phyloP scores from a whole-genome alignment of 2,113 vertebrate genomes.

The Psammodynastes pulverulentus region DNA sequence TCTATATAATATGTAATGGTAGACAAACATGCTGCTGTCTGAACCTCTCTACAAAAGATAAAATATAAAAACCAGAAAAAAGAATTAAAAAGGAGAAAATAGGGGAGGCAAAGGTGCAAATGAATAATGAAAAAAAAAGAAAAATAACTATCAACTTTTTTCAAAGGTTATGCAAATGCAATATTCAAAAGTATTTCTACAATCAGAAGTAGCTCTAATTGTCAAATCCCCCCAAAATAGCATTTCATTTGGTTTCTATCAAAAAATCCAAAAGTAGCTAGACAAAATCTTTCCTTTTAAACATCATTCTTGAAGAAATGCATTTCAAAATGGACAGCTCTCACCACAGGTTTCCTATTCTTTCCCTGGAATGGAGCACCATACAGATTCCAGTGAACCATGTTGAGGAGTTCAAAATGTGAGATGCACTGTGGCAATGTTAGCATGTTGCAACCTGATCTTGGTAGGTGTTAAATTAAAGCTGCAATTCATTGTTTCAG shows the following conservation, averaged over 20 bases:
- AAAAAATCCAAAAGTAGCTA: neutral
- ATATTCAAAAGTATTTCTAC: neutral
- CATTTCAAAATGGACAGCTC: neutral
- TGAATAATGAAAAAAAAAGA: neutral
- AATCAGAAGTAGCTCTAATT: neutral
- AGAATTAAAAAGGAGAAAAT: neutral
- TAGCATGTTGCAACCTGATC: neutral
- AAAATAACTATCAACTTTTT: neutral
- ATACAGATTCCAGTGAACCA: neutral
- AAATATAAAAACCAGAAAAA: neutral
- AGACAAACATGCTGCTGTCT: slow-evolving; percentile 21
- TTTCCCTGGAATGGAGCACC: neutral
- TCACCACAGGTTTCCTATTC: neutral
- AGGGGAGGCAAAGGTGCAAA: neutral
- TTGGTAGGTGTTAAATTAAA: neutral
- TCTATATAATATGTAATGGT: neutral
- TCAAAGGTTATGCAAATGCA: neutral
- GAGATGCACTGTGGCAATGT: neutral
- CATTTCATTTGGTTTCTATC: neutral
- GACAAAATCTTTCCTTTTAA: neutral
- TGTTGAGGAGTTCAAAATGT: neutral
- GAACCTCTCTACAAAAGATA: neutral
- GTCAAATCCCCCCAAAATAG: neutral
- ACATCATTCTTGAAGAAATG: neutral
- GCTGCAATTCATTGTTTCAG: slow-evolving; percentile 11